Base-by-base conservation (phyloP, 2,113 vertebrate species). In the Gymnarchus niloticus region DNA sequence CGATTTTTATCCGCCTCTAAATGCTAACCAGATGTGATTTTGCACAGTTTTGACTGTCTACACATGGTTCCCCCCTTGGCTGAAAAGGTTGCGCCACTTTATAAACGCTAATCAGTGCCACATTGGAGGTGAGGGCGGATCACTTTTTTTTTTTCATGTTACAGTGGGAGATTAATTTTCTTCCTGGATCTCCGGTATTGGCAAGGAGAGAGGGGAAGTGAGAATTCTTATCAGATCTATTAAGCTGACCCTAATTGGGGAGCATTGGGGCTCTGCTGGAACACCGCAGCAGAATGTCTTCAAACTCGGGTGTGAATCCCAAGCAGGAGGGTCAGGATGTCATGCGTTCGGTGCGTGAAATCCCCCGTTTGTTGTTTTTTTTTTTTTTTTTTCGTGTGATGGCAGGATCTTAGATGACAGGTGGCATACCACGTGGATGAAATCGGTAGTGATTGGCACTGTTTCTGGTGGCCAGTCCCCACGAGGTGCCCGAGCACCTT, bases 21-120 rank as follows among this genome's bases (percentile, higher is more conserved):
- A 92, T 91, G 83, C 82, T 87, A 88, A 92, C 90, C 91, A 92
- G 88, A 88, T 91, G 90, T 88, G 90, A 91, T 89, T 46, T 56
- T 23, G 65, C 83, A 87, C 85, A 83, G 85, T 87, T 85, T 76
- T 10, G 86, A 87, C 86, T 57, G 83, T 88, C 87, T 84, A 54
- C 87, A 83, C 87, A 87, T 85, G 76, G 86, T 85, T 49, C 78
- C 73, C 49, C 69, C 41, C 41, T 87, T 84, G 87, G 83, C 83
- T 88, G 86, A 86, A 88, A 89, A 90, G 88, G 90, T 90, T 91
- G 90, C 86, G 73, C 82, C 37, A 83, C 87, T 86, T 83, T 80
- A 87, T 65, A 89, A 87, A 90, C 85, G 33, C 86, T 91, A 91
- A 91, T 91, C 85, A 89, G 82, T 86, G 85, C 90, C 89, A 91